A percentile compares a stretch with the other conserved stretches of the same genome.
These are phyloP conservation scores for Phodopus roborovskii DNA, from an alignment of 2,113 vertebrate genomes.

Conservation along the genomic window DNA sequence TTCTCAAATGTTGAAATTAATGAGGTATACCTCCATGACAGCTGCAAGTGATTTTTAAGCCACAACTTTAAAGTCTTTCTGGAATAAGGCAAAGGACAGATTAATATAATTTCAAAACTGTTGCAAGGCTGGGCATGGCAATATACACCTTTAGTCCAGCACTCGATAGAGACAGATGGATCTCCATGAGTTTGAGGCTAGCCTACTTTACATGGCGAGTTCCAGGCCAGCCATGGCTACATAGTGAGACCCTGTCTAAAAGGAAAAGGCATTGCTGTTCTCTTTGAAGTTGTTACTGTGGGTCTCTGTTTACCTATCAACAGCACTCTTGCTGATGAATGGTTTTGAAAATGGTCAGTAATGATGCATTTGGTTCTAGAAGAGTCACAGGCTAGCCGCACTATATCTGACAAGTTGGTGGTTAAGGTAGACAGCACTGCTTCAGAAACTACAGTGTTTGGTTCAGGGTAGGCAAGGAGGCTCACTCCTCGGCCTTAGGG, in stretches of 20 bases:
- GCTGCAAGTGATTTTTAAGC: neutral
- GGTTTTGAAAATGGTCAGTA: slow-evolving; percentile 27
- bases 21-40: neutral
- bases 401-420: neutral
- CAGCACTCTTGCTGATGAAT: neutral
- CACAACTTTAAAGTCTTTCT: slow-evolving; percentile 29
- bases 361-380: slow-evolving; percentile 21
- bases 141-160: neutral
- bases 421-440: neutral
- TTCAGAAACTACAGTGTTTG: neutral
- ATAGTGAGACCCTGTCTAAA: neutral
- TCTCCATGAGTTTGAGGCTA: neutral
- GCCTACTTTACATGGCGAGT: neutral
- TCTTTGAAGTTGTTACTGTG: neutral
- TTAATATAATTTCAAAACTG: neutral
- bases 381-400: neutral
- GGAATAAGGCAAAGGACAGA: neutral
- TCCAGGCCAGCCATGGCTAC: neutral
- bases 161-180: neutral
- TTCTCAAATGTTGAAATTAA: neutral
- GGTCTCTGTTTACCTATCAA: neutral
- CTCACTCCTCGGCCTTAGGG: neutral
- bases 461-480: neutral
- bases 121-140: neutral
- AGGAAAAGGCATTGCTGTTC: neutral